phyloP scores from a whole-genome alignment of 2,888 invertebrate genomes.

The Dynastes grantii region DNA sequence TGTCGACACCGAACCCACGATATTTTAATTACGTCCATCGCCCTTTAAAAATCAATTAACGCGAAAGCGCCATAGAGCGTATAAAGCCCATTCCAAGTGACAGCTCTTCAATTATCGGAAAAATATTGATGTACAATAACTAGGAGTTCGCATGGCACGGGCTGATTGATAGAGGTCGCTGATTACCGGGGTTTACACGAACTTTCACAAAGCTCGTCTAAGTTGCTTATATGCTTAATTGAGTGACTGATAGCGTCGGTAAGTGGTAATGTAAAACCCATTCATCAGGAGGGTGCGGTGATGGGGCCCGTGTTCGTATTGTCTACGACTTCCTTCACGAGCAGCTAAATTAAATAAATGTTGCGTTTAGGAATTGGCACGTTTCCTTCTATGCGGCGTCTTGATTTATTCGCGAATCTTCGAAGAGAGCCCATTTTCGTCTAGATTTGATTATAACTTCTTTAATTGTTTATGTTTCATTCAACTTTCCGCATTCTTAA shows the following conservation, averaged over 20 bases:
- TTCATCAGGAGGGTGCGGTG: conserved; percentile 30
- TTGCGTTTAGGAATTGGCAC: conserved; percentile 41
- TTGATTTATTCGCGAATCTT: conserved; percentile 18
- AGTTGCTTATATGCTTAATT: conserved; percentile 48
- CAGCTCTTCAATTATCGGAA: conserved; percentile 43
- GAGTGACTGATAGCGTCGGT: conserved; percentile 48
- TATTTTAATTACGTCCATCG: conserved; percentile 1
- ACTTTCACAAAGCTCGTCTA: conserved; percentile 47
- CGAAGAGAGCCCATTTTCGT: background rate
- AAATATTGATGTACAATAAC: conserved; percentile 41
- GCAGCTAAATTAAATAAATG: conserved; percentile 44
- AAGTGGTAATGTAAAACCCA: conserved; percentile 47
- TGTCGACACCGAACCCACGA: background rate
- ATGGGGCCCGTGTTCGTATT: conserved; percentile 34
- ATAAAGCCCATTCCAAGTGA: conserved; percentile 22
- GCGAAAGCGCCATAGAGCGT: conserved; percentile 2
- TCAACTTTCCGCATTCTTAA: no score
- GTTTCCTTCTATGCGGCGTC: background rate
- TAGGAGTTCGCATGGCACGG: conserved; percentile 28
- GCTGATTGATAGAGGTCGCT: conserved; percentile 46
- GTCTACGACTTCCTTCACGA: conserved; percentile 36
- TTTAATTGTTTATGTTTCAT: no score
- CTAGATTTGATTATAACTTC: conserved; percentile 4
- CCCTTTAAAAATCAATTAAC: conserved; percentile 10
- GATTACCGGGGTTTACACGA: conserved; percentile 44